Percentiles rank a stretch among this genome's conserved stretches.
These are phyloP conservation scores for Micronycteris hirsuta DNA, from an alignment of 2,113 vertebrate genomes.

Conservation along the genomic window DNA sequence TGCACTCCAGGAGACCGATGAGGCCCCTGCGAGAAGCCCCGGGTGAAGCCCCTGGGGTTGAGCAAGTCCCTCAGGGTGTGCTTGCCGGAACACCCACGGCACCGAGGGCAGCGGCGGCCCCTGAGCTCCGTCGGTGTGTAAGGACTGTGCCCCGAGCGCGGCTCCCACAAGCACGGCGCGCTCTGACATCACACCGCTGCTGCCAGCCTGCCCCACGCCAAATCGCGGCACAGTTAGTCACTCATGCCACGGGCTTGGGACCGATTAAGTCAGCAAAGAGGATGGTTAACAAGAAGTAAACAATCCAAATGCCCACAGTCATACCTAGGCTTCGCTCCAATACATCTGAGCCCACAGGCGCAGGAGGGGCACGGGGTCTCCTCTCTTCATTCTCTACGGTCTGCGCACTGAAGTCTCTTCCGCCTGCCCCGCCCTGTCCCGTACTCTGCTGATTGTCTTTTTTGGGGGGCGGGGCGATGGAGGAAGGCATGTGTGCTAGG, in stretches of 20 bases:
- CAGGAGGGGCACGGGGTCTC: neutral
- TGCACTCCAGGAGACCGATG: neutral
- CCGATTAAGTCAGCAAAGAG: slow-evolving; percentile 59
- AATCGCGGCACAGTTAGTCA: slow-evolving; percentile 9
- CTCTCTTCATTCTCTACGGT: neutral
- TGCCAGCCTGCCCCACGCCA: neutral
- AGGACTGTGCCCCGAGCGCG: neutral
- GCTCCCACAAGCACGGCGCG: fast-evolving
- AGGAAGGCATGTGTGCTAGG: neutral
- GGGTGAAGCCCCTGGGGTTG: neutral
- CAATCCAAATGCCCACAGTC: slow-evolving; percentile 28
- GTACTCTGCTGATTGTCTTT: neutral
- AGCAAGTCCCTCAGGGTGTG: neutral
- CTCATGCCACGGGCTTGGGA: slow-evolving; percentile 40
- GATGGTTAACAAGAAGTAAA: slow-evolving; percentile 51
- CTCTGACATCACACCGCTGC: fast-evolving
- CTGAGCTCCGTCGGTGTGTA: fast-evolving
- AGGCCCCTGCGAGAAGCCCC: neutral
- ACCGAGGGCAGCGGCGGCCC: neutral
- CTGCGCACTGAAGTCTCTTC: neutral
- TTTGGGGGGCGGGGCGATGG: no score
- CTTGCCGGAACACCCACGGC: neutral
- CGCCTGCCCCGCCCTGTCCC: neutral
- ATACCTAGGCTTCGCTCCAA: neutral
- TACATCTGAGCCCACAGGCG: neutral